Percentiles rank a stretch among this genome's conserved stretches.
Conservation (phyloP, 2,888 invertebrate species). For the Aleiodes testaceus region DNA sequence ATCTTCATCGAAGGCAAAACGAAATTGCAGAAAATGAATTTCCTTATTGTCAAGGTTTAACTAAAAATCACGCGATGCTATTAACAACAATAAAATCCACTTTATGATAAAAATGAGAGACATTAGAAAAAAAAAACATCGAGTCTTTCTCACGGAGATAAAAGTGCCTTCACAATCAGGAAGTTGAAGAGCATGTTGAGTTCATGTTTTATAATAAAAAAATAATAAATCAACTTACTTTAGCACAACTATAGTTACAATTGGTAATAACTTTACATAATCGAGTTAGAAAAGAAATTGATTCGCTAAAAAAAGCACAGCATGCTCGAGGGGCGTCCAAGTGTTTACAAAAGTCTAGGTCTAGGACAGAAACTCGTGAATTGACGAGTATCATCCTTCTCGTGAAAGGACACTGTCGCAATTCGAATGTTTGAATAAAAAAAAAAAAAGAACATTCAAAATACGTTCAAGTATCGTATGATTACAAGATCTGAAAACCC, state of each 20-base stretch:
- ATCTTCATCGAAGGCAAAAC: not conserved
- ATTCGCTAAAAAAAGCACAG: slow-evolving; percentile 10
- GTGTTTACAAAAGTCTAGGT: slow-evolving; percentile 55
- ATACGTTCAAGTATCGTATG: slow-evolving; percentile 7
- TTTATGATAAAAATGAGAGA: slow-evolving; percentile 19
- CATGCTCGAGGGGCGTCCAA: not conserved
- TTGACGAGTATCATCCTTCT: slow-evolving; percentile 15
- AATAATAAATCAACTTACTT: slow-evolving; percentile 13
- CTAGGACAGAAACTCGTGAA: slow-evolving; percentile 55
- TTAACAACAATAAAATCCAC: not conserved
- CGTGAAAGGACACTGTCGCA: slow-evolving; percentile 52
- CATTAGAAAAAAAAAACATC: not conserved
- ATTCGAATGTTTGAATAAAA: slow-evolving; percentile 43
- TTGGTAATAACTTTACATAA: slow-evolving; percentile 39
- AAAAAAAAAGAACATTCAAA: not conserved
- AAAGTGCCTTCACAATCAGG: slow-evolving; percentile 18
- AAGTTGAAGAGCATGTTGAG: slow-evolving; percentile 3
- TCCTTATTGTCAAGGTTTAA: not conserved
- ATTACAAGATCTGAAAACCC: slow-evolving; percentile 27
- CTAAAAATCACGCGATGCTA: not conserved
- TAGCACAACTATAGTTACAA: not conserved
- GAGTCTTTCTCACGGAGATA: slow-evolving; percentile 20
- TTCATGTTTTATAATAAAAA: slow-evolving; percentile 4
- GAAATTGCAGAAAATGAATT: slow-evolving; percentile 4
- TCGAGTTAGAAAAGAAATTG: slow-evolving; percentile 20